phyloP scores from a whole-genome alignment of 2,888 invertebrate species.

The Exocentrus adspersus region DNA sequence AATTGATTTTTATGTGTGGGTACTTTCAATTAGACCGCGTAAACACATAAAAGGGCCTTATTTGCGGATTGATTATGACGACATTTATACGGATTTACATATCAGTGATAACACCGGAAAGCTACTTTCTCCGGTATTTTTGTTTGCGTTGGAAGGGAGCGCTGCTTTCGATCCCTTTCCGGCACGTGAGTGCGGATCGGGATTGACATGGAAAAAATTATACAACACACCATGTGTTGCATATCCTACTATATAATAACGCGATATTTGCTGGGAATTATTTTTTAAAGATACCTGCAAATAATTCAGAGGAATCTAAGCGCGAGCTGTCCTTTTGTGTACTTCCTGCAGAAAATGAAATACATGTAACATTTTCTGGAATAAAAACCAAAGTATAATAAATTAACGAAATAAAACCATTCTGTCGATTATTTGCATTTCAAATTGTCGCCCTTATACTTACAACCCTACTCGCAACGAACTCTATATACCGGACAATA shows the following conservation, averaged over 20 bases:
- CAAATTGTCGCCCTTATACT: background rate
- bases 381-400: background rate
- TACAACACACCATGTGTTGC: no score
- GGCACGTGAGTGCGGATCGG: background rate
- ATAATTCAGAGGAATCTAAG: no score
- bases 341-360: no score
- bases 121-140: background rate
- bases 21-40: slow-evolving; percentile 60
- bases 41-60: slow-evolving; percentile 51
- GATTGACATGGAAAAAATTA: background rate
- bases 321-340: no score
- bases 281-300: no score
- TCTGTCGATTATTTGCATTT: background rate
- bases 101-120: slow-evolving; percentile 34
- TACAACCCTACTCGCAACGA: slow-evolving; percentile 18
- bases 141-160: background rate
- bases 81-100: slow-evolving; percentile 54
- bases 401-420: background rate
- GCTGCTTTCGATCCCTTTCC: background rate
- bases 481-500: slow-evolving; percentile 25
- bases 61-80: slow-evolving; percentile 51
- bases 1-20: slow-evolving; percentile 62
- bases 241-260: no score
- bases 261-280: no score
- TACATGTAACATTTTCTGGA: no score